A percentile compares a stretch with the other conserved stretches of the same genome.
Conservation (phyloP, 2,888 invertebrate genomes). For the Dicranocentrus wangi region DNA sequence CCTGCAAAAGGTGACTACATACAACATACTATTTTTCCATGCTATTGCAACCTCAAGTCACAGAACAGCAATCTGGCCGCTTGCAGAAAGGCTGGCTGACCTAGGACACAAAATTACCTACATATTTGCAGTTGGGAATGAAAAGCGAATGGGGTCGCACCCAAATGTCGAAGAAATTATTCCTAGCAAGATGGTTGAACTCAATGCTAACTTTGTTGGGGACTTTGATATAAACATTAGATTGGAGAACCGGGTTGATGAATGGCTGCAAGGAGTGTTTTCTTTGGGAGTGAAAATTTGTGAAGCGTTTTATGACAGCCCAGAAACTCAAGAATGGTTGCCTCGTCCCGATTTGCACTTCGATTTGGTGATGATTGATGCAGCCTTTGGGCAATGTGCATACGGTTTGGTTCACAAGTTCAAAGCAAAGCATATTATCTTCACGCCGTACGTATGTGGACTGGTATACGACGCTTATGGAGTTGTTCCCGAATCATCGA, state of each 20-base stretch:
- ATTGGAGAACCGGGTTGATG: conserved; percentile 2
- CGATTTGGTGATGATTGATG: conserved; percentile 39
- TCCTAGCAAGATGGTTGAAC: conserved; percentile 18
- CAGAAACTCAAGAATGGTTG: conserved; percentile 38
- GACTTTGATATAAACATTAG: conserved; percentile 42
- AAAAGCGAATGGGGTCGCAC: background rate
- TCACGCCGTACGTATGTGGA: background rate
- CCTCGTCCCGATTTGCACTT: conserved; percentile 5
- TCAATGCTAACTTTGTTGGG: background rate
- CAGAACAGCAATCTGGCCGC: conserved; percentile 13
- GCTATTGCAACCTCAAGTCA: background rate
- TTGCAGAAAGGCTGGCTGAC: conserved; percentile 11
- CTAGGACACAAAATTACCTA: conserved; percentile 46
- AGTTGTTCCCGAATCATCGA: conserved; percentile 24
- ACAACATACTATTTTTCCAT: conserved; percentile 26
- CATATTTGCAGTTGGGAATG: conserved; percentile 21
- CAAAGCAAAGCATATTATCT: conserved; percentile 32
- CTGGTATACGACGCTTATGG: conserved; percentile 26
- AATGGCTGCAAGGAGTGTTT: background rate
- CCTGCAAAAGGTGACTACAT: no score
- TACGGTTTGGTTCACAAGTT: conserved; percentile 42
- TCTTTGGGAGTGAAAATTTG: background rate
- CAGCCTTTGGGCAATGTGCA: conserved; percentile 17
- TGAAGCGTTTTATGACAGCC: conserved; percentile 44
- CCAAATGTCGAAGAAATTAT: conserved; percentile 38